Evolutionary conservation across 2,113 vertebrate species (phyloP).

Genomic region (Rhineura floridana): DNA sequence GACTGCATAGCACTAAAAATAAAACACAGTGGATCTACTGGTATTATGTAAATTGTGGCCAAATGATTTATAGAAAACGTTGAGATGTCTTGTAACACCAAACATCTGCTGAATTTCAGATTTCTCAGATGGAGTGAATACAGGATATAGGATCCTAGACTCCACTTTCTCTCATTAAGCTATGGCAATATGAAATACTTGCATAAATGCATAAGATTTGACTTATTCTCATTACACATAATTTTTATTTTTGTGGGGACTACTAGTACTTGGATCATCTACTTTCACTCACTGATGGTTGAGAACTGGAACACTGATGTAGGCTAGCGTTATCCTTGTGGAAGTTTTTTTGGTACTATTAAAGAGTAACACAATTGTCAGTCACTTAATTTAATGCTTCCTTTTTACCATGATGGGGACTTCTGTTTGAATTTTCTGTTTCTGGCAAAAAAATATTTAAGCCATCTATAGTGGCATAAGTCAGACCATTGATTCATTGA

Average conservation of each 20-base stretch:
- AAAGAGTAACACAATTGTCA: too few species aligned
- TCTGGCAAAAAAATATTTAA: too few species aligned
- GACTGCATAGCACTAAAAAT: not conserved
- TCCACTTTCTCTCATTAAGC: too few species aligned
- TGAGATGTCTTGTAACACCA: not conserved
- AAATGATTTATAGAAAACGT: not conserved
- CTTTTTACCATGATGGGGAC: too few species aligned
- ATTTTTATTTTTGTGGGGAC: not conserved
- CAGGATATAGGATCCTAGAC: too few species aligned
- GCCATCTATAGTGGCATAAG: too few species aligned
- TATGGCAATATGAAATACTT: too few species aligned
- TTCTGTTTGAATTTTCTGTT: too few species aligned
- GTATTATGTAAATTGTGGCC: not conserved
- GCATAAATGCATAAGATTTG: not conserved
- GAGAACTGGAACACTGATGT: not conserved
- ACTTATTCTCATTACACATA: not conserved
- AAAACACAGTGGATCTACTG: not conserved
- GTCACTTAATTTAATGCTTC: too few species aligned
- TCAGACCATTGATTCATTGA: not conserved
- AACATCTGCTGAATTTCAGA: not conserved
- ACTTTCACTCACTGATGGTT: too few species aligned
- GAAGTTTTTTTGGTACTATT: too few species aligned
- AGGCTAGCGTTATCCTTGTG: not conserved
- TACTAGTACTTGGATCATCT: not conserved
- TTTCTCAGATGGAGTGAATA: not conserved